Percentiles rank a stretch among this genome's conserved stretches.
Evolutionary conservation across 2,797 vertebrate genomes (phyloP).

Genomic region (Tragopan temminckii): DNA sequence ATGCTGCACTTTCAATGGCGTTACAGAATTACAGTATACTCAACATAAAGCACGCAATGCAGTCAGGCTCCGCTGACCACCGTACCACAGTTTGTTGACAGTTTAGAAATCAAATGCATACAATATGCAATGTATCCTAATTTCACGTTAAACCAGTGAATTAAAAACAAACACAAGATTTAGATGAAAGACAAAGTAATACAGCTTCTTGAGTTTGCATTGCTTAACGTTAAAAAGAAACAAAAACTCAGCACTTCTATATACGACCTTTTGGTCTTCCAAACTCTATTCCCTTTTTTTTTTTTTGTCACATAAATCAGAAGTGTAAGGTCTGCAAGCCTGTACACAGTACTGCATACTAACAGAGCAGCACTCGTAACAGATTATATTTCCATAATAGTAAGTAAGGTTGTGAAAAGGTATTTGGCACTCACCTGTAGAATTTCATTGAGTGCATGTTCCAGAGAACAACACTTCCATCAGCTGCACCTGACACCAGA

Average conservation of each 20-base stretch:
- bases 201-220: neutral
- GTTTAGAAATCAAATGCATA: neutral
- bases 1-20: too few species aligned
- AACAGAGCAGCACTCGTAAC: neutral
- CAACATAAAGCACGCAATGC: neutral
- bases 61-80: neutral
- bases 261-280: neutral
- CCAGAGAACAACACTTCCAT: conserved; percentile 92
- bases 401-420: neutral
- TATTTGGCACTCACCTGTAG: conserved; percentile 75
- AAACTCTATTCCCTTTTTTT: neutral
- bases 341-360: fast-evolving
- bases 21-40: too few species aligned
- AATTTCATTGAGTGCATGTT: conserved; percentile 83
- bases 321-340: fast-evolving
- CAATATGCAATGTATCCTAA: neutral
- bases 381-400: fast-evolving
- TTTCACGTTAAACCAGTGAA: neutral
- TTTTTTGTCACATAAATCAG: fast-evolving
- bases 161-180: neutral
- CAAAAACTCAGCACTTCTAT: neutral
- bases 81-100: neutral
- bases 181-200: neutral
- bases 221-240: neutral
- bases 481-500: conserved; percentile 89